A percentile compares a stretch with the other conserved stretches of the same genome.
These are phyloP conservation scores for Oenanthe oenanthe DNA, from an alignment of 2,113 vertebrate species.

Conservation along the genomic window DNA sequence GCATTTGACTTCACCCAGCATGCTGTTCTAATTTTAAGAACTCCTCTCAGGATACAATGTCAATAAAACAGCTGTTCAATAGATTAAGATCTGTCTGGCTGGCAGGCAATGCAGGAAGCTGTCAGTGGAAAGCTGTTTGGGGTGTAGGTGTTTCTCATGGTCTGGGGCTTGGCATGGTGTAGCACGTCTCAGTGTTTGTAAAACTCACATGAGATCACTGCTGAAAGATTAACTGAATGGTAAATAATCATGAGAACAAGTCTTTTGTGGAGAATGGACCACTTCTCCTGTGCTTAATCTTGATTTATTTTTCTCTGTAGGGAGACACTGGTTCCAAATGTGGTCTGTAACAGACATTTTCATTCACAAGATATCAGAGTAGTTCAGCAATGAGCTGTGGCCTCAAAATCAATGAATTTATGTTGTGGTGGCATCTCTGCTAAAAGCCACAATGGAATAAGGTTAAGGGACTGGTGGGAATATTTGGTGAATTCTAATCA, in stretches of 20 bases:
- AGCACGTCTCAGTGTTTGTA: background rate
- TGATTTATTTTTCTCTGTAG: background rate
- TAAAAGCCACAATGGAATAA: background rate
- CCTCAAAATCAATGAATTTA: background rate
- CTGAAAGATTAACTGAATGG: background rate
- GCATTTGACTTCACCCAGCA: background rate
- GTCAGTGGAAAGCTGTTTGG: background rate
- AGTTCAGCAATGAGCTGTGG: background rate
- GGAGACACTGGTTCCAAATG: background rate
- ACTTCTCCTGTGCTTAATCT: background rate
- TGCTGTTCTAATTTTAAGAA: background rate
- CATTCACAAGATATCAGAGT: background rate
- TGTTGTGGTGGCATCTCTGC: background rate
- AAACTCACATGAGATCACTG: background rate
- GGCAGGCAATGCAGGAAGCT: background rate
- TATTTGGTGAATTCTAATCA: background rate
- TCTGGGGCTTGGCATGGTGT: background rate
- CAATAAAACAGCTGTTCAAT: background rate
- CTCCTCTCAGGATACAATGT: fast-evolving
- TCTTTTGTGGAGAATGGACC: background rate
- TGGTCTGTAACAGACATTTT: background rate
- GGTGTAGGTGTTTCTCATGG: background rate
- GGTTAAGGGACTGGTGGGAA: background rate
- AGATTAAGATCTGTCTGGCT: background rate
- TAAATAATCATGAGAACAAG: background rate